A percentile compares a stretch with the other conserved stretches of the same genome.
Evolutionary conservation across 2,888 invertebrate genomes (phyloP).

Genomic region (Antitype chi): DNA sequence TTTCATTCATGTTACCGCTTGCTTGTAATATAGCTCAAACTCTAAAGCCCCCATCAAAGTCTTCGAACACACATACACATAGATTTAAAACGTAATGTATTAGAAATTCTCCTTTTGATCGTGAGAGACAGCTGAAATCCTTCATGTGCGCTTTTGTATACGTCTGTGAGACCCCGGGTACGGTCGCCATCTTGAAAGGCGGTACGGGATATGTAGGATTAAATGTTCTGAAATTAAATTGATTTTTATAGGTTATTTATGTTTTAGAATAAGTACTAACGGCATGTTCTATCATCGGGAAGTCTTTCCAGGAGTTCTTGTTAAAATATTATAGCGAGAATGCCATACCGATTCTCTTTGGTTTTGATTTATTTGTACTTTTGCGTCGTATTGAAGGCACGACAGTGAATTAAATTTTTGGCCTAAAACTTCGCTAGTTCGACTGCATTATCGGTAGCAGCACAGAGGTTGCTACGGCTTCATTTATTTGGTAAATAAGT

Average conservation of each 20-base stretch:
- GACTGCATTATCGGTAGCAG: not conserved
- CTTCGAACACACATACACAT: constrained; percentile 48
- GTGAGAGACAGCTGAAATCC: constrained; percentile 43
- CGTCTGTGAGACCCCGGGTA: constrained; percentile 18
- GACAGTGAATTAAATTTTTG: not conserved
- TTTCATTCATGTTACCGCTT: constrained; percentile 7
- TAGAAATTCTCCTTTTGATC: constrained; percentile 60
- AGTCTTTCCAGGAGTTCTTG: not conserved
- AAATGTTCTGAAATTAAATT: constrained; percentile 4
- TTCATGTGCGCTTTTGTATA: constrained; percentile 47
- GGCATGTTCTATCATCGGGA: not conserved
- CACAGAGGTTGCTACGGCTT: not conserved
- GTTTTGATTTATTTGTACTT: not conserved
- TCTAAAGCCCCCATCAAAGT: constrained; percentile 48
- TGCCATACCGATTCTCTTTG: not conserved
- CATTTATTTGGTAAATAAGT: not conserved
- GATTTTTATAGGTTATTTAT: not conserved
- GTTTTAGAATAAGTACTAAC: not conserved
- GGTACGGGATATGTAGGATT: constrained; percentile 17
- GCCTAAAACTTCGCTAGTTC: not conserved
- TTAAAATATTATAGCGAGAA: not conserved
- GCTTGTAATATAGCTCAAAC: constrained; percentile 15
- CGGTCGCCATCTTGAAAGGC: constrained; percentile 38
- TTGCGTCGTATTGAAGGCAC: not conserved
- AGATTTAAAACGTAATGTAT: constrained; percentile 63